Evolutionary conservation across 2,113 vertebrate genomes (phyloP).

Genomic region (Serilophus lunatus): DNA sequence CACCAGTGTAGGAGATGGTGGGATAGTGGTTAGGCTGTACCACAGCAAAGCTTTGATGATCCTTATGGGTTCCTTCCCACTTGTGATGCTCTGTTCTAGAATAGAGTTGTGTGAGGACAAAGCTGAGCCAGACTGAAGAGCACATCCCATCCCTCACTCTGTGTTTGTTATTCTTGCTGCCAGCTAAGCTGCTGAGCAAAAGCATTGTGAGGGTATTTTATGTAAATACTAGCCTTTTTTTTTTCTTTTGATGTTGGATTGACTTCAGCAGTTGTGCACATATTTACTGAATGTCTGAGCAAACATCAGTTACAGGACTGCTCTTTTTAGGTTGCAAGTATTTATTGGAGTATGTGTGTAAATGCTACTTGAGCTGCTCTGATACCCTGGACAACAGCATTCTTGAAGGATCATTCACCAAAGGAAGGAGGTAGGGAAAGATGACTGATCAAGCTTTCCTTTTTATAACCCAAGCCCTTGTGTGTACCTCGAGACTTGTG

Average conservation of each 20-base stretch:
- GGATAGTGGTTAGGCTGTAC: background rate
- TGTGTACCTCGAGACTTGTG: background rate
- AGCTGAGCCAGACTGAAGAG: background rate
- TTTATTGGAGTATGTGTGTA: background rate
- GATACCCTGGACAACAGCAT: rapidly evolving
- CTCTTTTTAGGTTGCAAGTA: background rate
- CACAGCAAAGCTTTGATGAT: background rate
- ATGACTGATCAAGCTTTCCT: background rate
- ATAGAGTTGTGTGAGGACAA: background rate
- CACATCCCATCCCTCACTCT: background rate
- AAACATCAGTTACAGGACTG: background rate
- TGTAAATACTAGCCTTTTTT: background rate
- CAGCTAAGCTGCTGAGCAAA: background rate
- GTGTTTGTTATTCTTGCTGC: background rate
- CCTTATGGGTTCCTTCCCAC: background rate
- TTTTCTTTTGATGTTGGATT: background rate
- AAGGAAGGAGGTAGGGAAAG: background rate
- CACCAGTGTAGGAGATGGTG: rapidly evolving
- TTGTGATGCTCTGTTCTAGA: background rate
- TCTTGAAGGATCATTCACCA: background rate
- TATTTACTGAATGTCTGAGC: background rate
- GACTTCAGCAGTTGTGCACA: background rate
- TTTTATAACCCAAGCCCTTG: background rate
- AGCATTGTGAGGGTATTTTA: background rate
- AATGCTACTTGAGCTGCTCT: background rate